phyloP scores from a whole-genome alignment of 92 coral and sea anemone species.

The Siderastrea siderea region DNA sequence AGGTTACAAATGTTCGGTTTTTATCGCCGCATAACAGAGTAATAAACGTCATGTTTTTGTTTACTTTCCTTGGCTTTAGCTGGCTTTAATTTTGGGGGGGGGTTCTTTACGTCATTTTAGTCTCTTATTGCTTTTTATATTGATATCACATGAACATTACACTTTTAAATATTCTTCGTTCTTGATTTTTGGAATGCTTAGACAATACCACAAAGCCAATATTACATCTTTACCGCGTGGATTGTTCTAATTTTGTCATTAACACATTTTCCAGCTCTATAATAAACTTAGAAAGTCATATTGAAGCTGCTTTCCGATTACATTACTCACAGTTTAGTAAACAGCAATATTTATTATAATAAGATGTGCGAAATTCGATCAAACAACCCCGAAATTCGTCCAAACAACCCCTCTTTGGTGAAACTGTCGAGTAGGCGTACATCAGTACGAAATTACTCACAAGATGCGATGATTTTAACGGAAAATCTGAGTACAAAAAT shows the following conservation, averaged over 20 bases:
- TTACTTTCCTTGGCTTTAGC: background rate
- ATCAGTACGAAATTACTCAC: background rate
- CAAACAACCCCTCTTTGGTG: background rate
- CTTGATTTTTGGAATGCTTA: constrained; percentile 6
- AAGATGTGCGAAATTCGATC: background rate
- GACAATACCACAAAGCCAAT: constrained; percentile 7
- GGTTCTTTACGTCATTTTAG: background rate
- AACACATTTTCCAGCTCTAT: background rate
- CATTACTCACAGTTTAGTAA: background rate
- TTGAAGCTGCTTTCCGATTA: background rate
- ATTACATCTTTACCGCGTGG: background rate
- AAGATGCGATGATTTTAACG: background rate
- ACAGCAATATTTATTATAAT: background rate
- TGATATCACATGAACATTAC: background rate
- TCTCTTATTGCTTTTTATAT: background rate
- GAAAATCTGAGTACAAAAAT: background rate
- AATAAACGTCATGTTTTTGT: background rate
- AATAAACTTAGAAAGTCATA: background rate
- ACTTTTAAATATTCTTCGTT: constrained; percentile 3
- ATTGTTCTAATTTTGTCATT: background rate
- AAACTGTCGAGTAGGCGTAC: background rate
- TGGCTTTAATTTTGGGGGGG: background rate
- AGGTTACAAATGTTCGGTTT: background rate
- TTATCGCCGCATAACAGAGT: background rate
- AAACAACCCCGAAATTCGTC: background rate